phyloP scores from a whole-genome alignment of 1,140 invertebrate genomes.

The Drosophila bipectinata region DNA sequence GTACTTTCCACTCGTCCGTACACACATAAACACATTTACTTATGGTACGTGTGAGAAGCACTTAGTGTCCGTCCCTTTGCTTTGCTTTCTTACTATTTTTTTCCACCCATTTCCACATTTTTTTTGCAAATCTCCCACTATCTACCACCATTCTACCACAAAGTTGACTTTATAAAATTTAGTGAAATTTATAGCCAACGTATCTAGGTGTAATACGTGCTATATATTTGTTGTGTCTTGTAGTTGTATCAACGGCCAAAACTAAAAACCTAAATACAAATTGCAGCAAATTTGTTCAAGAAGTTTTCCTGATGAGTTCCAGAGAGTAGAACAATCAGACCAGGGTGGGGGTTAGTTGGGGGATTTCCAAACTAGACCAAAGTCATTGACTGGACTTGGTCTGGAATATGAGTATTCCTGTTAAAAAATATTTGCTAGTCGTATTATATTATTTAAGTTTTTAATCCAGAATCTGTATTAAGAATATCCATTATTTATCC shows the following conservation, averaged over 20 bases:
- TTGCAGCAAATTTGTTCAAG: slow-evolving; percentile 73
- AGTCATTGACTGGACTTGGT: slow-evolving; percentile 45
- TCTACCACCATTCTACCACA: slow-evolving; percentile 6
- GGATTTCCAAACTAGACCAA: slow-evolving; percentile 5
- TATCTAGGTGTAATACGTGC: slow-evolving; percentile 67
- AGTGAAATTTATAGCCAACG: slow-evolving; percentile 76
- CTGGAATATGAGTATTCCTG: too few species aligned
- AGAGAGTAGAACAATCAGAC: slow-evolving; percentile 41
- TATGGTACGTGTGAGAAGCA: slow-evolving; percentile 74
- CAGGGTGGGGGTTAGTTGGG: background rate
- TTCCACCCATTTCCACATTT: background rate
- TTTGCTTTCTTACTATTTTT: slow-evolving; percentile 11
- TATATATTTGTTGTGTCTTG: slow-evolving; percentile 50
- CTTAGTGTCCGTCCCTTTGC: slow-evolving; percentile 56
- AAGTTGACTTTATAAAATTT: slow-evolving; percentile 82
- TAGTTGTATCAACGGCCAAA: slow-evolving; percentile 58
- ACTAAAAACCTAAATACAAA: slow-evolving; percentile 74
- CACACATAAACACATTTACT: slow-evolving; percentile 75
- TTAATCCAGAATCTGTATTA: background rate
- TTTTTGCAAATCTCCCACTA: background rate
- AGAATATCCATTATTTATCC: background rate
- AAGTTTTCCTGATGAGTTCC: slow-evolving; percentile 59
- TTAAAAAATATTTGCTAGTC: too few species aligned
- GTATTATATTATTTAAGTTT: too few species aligned
- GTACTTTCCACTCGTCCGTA: slow-evolving; percentile 49